Percentiles rank a stretch among this genome's conserved stretches.
Evolutionary conservation across 2,888 invertebrate genomes (phyloP).

Genomic region (Stratiomys singularior): DNA sequence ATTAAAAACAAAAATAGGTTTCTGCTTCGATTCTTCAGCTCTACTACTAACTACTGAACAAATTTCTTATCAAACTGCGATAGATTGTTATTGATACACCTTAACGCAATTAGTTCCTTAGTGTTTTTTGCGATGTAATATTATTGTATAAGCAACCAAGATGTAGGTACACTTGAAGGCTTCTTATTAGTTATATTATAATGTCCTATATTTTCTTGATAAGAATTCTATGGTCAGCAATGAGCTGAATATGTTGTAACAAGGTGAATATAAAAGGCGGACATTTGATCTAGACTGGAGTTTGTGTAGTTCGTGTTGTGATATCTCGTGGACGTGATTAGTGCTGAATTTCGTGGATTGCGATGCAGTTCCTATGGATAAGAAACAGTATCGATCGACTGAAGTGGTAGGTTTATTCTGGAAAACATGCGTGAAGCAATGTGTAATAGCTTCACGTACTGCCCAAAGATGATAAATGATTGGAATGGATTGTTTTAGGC

Average conservation of each 20-base stretch:
- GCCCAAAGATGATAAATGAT: no score
- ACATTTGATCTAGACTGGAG: neutral
- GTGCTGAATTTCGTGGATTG: no score
- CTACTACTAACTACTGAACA: no score
- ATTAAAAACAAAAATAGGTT: no score
- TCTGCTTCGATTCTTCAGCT: no score
- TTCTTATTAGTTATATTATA: neutral
- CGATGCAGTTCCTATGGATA: no score
- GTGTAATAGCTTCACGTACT: no score
- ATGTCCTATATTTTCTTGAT: slow-evolving; percentile 11
- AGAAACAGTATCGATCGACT: no score
- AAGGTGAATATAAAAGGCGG: slow-evolving; percentile 16
- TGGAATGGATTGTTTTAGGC: no score
- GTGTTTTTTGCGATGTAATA: neutral
- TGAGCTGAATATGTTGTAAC: neutral
- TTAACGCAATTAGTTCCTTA: slow-evolving; percentile 7
- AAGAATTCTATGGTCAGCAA: slow-evolving; percentile 2
- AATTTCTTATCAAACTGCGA: slow-evolving; percentile 3
- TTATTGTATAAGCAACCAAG: neutral
- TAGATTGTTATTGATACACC: neutral
- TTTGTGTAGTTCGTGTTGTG: slow-evolving; percentile 23
- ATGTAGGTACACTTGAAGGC: no score
- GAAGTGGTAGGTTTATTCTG: no score
- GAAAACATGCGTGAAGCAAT: no score
- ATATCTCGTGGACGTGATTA: neutral